phyloP scores from a whole-genome alignment of 2,888 invertebrate genomes.

The Melolontha melolontha region DNA sequence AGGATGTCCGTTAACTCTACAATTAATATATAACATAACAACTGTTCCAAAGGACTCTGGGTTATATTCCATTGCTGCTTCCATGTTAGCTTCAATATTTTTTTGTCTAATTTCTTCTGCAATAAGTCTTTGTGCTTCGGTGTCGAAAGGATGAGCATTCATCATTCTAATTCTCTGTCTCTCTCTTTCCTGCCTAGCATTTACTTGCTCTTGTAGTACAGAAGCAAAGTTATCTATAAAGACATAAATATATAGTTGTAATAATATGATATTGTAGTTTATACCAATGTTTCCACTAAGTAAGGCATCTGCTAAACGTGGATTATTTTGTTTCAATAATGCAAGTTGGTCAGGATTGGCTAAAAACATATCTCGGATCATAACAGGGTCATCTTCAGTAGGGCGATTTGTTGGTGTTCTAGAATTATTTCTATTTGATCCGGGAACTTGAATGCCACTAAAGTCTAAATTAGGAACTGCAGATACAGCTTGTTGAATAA shows the following conservation, averaged over 20 bases:
- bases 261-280: conserved; percentile 43
- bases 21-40: conserved; percentile 97
- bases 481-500: conserved; percentile 42
- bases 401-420: conserved; percentile 51
- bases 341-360: conserved; percentile 93
- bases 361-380: conserved; percentile 87
- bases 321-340: conserved; percentile 92
- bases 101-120: conserved; percentile 96
- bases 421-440: conserved; percentile 58
- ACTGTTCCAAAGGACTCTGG: conserved; percentile 99
- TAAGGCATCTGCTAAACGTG: conserved; percentile 90
- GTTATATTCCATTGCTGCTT: conserved; percentile 98
- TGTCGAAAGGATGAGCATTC: conserved; percentile 95
- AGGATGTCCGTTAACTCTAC: conserved; percentile 95
- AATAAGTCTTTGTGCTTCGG: conserved; percentile 93
- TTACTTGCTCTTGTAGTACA: conserved; percentile 85
- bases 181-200: conserved; percentile 84
- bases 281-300: conserved; percentile 84
- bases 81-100: conserved; percentile 98
- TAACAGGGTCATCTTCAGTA: conserved; percentile 84
- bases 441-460: conserved; percentile 86
- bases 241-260: neutral
- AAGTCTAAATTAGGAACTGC: conserved; percentile 77
- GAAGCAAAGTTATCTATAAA: conserved; percentile 80
- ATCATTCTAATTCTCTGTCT: conserved; percentile 87